Percentiles rank a stretch among this genome's conserved stretches.
Conservation (phyloP, 1,140 invertebrate genomes). For the Harpegnathos saltator region DNA sequence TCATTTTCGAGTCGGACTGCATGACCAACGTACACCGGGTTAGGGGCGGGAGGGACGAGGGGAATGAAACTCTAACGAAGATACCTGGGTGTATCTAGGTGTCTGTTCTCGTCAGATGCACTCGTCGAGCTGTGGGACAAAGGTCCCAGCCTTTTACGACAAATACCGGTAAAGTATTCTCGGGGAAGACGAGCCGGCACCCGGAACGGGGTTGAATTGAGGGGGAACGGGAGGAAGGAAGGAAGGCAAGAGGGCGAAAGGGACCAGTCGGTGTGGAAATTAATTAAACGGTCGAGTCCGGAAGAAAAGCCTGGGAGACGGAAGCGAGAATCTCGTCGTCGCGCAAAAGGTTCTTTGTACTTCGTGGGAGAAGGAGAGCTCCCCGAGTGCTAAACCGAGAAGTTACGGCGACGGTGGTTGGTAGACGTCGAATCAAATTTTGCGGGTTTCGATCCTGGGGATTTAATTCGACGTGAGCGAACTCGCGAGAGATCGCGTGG, state of each 20-base stretch:
- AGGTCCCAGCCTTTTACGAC: constrained; percentile 21
- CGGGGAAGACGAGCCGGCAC: constrained; percentile 3
- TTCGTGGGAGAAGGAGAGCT: background rate
- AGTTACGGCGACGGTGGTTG: background rate
- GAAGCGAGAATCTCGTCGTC: constrained; percentile 15
- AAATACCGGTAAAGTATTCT: constrained; percentile 25
- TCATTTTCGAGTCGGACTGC: constrained; percentile 12
- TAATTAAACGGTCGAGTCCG: constrained; percentile 53
- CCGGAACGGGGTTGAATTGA: background rate
- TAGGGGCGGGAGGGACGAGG: background rate
- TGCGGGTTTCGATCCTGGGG: background rate
- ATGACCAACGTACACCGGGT: background rate
- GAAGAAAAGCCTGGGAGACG: constrained; percentile 32
- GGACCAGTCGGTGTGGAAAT: constrained; percentile 32
- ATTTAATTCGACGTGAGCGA: background rate
- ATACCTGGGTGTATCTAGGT: background rate
- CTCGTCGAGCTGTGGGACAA: constrained; percentile 12
- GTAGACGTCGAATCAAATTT: constrained; percentile 15
- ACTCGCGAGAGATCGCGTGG: too few species aligned
- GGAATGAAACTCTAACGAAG: constrained; percentile 19
- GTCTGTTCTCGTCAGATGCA: constrained; percentile 15
- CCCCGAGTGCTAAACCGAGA: background rate
- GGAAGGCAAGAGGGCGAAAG: background rate
- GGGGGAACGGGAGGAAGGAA: background rate
- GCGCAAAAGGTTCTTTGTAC: constrained; percentile 15